Conservation (phyloP, 2,113 vertebrate species). For the Sebastes fasciatus region DNA sequence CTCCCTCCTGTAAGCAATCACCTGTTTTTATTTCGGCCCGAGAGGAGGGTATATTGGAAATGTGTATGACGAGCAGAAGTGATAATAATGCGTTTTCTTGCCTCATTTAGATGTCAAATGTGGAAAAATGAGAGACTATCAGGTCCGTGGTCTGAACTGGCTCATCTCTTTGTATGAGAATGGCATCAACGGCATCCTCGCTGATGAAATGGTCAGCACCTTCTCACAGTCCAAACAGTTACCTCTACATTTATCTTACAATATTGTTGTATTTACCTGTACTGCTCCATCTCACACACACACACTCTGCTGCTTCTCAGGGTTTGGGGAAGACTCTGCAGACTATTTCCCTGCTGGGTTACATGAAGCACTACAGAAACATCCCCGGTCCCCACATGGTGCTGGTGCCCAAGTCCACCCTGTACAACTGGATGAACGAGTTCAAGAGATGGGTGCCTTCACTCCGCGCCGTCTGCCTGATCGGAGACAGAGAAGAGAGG, state of each 20-base stretch:
- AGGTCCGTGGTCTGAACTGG: slow-evolving; percentile 97
- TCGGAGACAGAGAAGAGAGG: slow-evolving; percentile 94
- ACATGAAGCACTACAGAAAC: slow-evolving; percentile 99
- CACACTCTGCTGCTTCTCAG: slow-evolving; percentile 72
- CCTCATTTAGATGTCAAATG: slow-evolving; percentile 90
- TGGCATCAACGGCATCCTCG: slow-evolving; percentile 98
- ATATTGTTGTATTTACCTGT: neutral
- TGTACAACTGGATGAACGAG: slow-evolving; percentile 99
- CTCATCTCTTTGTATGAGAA: slow-evolving; percentile 99
- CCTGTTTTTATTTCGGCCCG: neutral
- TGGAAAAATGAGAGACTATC: slow-evolving; percentile 97
- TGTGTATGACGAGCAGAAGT: neutral
- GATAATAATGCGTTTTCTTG: slow-evolving; percentile 18
- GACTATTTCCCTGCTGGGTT: slow-evolving; percentile 97
- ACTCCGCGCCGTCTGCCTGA: slow-evolving; percentile 96
- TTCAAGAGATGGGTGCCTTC: slow-evolving; percentile 99
- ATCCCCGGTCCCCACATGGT: slow-evolving; percentile 99
- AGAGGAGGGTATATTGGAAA: neutral
- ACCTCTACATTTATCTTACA: neutral
- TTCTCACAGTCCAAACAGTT: neutral
- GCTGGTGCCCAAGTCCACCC: slow-evolving; percentile 98
- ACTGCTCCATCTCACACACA: slow-evolving; percentile 29
- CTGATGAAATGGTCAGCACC: slow-evolving; percentile 95
- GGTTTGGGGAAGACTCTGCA: slow-evolving; percentile 98
- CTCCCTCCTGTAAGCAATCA: slow-evolving; percentile 91